These are phyloP conservation scores for Galeopsomyia nigrocyanea DNA, from an alignment of 2,888 invertebrate species.

Conservation along the genomic window DNA sequence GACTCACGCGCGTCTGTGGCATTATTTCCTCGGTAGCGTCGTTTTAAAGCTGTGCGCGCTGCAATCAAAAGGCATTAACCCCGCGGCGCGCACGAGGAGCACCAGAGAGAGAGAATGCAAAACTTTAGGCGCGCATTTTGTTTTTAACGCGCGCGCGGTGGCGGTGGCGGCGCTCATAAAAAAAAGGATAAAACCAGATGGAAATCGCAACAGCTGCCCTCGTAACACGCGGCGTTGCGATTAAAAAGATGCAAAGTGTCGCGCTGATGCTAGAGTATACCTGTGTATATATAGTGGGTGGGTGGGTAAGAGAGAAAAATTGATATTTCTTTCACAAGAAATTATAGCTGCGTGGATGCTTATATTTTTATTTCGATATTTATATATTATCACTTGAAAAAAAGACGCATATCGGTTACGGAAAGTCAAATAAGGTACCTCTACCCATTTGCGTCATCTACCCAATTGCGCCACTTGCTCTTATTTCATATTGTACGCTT, in stretches of 20 bases:
- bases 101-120: conserved; percentile 15
- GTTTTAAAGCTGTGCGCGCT: conserved; percentile 17
- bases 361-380: too few species aligned
- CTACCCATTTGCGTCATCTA: too few species aligned
- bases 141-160: conserved; percentile 11
- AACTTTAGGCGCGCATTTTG: conserved; percentile 7
- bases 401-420: too few species aligned
- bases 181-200: conserved; percentile 13
- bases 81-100: conserved; percentile 7
- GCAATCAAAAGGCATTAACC: conserved; percentile 32
- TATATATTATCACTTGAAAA: too few species aligned
- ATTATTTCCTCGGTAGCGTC: neutral
- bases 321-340: too few species aligned
- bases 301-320: too few species aligned
- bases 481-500: too few species aligned
- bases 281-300: too few species aligned
- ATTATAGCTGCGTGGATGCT: too few species aligned
- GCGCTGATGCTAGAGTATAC: neutral
- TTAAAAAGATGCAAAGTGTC: conserved; percentile 5
- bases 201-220: conserved; percentile 15
- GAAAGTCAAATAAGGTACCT: too few species aligned
- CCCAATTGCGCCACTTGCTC: too few species aligned
- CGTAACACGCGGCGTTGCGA: conserved; percentile 13
- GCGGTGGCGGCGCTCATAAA: conserved; percentile 8
- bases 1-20: neutral